Percentiles rank a stretch among this genome's conserved stretches.
phyloP scores from a whole-genome alignment of 2,888 invertebrate species.

The Sminthurinus aureus region DNA sequence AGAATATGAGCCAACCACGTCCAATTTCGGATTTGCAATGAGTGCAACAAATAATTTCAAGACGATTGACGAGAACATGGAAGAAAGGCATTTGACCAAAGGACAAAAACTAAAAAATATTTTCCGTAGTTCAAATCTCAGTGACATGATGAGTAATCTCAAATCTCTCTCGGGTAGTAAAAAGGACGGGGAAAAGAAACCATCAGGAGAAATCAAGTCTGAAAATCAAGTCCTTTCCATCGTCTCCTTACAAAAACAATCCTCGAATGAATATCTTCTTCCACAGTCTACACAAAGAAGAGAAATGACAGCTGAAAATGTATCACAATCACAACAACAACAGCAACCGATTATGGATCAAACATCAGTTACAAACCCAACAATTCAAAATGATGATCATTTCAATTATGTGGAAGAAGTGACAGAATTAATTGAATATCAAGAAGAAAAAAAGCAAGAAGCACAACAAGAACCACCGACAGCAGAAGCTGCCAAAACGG shows the following conservation, averaged over 20 bases:
- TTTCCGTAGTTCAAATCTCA: too few relatives aligned
- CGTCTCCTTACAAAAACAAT: background rate
- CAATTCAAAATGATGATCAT: background rate
- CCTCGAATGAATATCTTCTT: background rate
- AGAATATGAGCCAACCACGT: background rate
- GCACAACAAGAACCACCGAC: background rate
- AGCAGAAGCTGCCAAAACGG: background rate
- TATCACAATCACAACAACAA: background rate
- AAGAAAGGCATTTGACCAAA: background rate
- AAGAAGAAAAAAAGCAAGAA: background rate
- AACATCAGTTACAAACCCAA: background rate
- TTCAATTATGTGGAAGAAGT: background rate
- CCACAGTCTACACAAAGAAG: too few relatives aligned
- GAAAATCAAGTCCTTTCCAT: conserved; percentile 6
- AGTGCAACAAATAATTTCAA: background rate
- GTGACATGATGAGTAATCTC: too few relatives aligned
- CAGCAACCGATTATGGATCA: background rate
- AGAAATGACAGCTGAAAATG: background rate
- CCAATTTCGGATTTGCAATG: background rate
- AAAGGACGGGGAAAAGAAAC: background rate
- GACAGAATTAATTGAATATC: background rate
- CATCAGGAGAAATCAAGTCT: too few relatives aligned
- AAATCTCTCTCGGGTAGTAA: background rate
- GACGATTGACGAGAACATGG: background rate
- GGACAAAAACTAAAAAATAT: too few relatives aligned